These are phyloP conservation scores for Diorhabda elongata DNA, from an alignment of 1,140 invertebrate species.

Conservation along the genomic window DNA sequence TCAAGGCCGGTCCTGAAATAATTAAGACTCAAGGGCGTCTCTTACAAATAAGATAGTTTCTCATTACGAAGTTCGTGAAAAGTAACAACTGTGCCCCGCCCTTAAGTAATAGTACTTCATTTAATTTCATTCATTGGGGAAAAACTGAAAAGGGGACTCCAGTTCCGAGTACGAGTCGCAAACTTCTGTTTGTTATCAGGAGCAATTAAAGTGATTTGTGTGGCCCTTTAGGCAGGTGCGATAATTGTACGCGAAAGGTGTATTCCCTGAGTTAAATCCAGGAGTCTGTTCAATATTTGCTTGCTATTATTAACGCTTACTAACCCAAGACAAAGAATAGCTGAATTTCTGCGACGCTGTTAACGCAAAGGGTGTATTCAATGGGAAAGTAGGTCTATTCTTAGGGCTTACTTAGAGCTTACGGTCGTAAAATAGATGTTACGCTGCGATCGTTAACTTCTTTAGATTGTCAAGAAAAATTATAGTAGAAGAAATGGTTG, in stretches of 20 bases:
- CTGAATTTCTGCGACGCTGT: background rate
- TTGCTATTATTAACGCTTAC: slow-evolving; percentile 2
- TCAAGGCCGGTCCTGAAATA: background rate
- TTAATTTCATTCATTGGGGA: background rate
- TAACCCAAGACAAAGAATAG: background rate
- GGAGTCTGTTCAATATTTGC: slow-evolving; percentile 2
- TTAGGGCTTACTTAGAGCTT: slow-evolving; percentile 2
- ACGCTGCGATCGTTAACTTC: background rate
- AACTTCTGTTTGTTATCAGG: background rate
- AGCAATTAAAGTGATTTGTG: slow-evolving; percentile 2
- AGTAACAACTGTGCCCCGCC: background rate
- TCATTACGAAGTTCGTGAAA: background rate
- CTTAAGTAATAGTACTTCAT: background rate
- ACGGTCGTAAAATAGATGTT: background rate
- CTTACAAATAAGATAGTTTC: background rate
- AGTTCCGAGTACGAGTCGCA: background rate
- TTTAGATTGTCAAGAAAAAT: too few relatives aligned
- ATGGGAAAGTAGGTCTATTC: background rate
- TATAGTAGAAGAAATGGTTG: too few relatives aligned
- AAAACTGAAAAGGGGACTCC: background rate
- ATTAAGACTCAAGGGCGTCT: background rate
- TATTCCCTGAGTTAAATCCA: background rate
- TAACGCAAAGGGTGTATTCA: background rate
- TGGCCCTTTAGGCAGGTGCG: background rate
- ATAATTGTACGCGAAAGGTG: background rate